Conservation (phyloP, 1,140 invertebrate species). For the Chironomus striatipennis region DNA sequence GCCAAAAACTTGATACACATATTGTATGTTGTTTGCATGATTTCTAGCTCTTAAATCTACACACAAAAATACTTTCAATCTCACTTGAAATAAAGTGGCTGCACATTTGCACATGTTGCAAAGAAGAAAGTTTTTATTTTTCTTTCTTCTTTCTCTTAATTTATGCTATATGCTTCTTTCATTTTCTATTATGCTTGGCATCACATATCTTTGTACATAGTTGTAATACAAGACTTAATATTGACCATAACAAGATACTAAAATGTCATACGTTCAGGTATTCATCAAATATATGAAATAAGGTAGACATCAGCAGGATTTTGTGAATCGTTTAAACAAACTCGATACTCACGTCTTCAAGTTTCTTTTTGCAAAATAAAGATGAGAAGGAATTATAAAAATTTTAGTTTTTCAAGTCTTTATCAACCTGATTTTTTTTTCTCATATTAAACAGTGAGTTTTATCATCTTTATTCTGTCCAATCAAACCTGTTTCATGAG, state of each 20-base stretch:
- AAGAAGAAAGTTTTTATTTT: not conserved
- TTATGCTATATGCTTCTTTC: too few relatives aligned
- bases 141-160: not conserved
- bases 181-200: too few relatives aligned
- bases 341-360: too few relatives aligned
- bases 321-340: not conserved
- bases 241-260: not conserved
- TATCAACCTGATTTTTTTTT: not conserved
- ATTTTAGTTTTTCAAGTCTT: not conserved
- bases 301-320: not conserved
- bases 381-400: too few relatives aligned
- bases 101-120: not conserved
- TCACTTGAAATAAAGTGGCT: too few relatives aligned
- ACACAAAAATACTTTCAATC: not conserved
- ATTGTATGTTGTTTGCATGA: not conserved
- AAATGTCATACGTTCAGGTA: not conserved
- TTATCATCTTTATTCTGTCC: not conserved
- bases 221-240: not conserved
- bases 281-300: not conserved
- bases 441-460: not conserved
- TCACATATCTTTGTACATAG: too few relatives aligned
- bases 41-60: not conserved
- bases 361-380: too few relatives aligned
- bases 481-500: not conserved
- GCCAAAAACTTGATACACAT: too few relatives aligned